Evolutionary conservation across 2,888 invertebrate species (phyloP), one percentile per base, ranked within the genome.

Genomic region (Bombyx huttoni): DNA sequence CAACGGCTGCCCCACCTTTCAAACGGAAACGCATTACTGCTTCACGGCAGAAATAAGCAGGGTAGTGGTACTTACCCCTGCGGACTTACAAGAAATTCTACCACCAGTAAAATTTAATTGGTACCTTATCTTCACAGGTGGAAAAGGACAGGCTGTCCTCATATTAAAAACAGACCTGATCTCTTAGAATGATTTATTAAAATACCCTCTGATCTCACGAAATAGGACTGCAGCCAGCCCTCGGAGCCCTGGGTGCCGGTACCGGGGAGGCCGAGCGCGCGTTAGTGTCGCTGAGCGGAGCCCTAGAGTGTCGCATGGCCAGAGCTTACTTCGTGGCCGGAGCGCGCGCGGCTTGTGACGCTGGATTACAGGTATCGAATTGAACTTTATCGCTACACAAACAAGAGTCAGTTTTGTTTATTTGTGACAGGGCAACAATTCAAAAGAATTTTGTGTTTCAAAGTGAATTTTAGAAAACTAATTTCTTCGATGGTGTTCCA

Each of bases 291-390:
- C 81, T 91, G 59, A 81, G 83, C 64, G 91, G 94, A 2, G 89
- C 94, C 55, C 92, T 97, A 34, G 95, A 96, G 76, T 98, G 97
- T 73, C 93, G 94, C 67, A 92, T 91, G 58, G 91, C 97, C 61
- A 94, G 97, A 74, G 91, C 93, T 10, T 94, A 95, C 79, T 97
- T 97, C 80, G 89, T 94, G 64, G 90, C 91, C 49, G 95, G 94
- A 12, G 92, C 96, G 5, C 90, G 94, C 52, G 94, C 96, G 13
- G 90, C 95, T 34, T 98, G 98, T 80, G 94, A 94, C 68, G 92
- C 94, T 5, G 94, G 96, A 46, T 76, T 97, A 47, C 83, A 84
- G 82, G 84, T 80, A 24, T 5, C 50, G 94, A 12, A 5, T 10
- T 10, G 47, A 60, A 88, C 14, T 34, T 2, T 34, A 34, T 8